phyloP scores from a whole-genome alignment of 2,888 invertebrate genomes.

The Mylabris sibirica region DNA sequence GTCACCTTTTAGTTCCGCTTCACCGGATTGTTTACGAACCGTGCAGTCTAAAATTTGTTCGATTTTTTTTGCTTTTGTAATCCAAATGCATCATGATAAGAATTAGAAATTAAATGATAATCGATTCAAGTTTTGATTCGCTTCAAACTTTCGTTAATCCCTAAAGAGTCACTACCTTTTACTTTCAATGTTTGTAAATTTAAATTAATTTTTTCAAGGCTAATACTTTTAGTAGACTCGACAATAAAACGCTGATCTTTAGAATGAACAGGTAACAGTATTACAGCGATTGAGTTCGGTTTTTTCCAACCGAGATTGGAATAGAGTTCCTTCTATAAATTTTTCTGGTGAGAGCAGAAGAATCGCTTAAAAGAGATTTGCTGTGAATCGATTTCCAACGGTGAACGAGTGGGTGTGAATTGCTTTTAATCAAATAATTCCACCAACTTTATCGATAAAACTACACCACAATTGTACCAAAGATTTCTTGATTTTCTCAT shows the following conservation, averaged over 20 bases:
- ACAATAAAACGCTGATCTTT: background rate
- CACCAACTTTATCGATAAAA: slow-evolving; percentile 7
- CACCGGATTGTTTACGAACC: background rate
- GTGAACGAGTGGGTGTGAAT: background rate
- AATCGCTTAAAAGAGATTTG: slow-evolving; percentile 1
- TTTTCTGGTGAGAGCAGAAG: background rate
- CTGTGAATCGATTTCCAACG: background rate
- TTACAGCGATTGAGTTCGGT: background rate
- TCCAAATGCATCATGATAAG: background rate
- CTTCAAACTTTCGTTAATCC: background rate
- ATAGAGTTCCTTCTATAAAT: slow-evolving; percentile 4
- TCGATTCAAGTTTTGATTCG: background rate
- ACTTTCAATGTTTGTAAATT: background rate
- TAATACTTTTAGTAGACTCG: too few species aligned
- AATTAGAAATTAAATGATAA: background rate
- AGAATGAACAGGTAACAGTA: background rate
- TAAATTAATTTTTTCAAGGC: background rate
- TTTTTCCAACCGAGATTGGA: background rate
- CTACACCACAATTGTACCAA: background rate
- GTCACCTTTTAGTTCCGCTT: background rate
- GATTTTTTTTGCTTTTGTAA: background rate
- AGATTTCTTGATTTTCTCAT: background rate
- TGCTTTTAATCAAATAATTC: background rate
- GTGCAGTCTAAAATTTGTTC: too few species aligned
- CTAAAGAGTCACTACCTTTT: background rate